These are phyloP conservation scores for Dicrurus megarhynchus DNA, from an alignment of 2,113 vertebrate species.

Conservation along the genomic window DNA sequence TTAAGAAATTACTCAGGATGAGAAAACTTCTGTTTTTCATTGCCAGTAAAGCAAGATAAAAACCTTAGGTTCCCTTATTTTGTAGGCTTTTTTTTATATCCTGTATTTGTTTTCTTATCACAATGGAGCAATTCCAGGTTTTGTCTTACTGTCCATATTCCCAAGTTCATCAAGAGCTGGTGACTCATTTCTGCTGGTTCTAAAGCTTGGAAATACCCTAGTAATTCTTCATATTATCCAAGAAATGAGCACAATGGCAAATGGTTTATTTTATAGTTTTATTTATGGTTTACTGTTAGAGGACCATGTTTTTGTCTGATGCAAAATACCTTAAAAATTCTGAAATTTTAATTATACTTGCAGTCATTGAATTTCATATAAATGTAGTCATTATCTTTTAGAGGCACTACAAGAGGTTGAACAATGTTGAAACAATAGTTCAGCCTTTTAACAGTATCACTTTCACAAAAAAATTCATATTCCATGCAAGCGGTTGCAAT, in stretches of 20 bases:
- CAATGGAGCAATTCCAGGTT: not conserved
- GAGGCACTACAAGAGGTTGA: not conserved
- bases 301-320: not conserved
- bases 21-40: not conserved
- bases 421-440: not conserved
- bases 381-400: not conserved
- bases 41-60: not conserved
- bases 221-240: not conserved
- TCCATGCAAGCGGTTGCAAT: not conserved
- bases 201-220: not conserved
- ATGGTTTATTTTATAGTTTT: not conserved
- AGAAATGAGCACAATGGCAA: not conserved
- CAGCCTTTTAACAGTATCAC: not conserved
- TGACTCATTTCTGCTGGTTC: not conserved
- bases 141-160: not conserved
- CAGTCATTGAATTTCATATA: not conserved
- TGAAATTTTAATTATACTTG: not conserved
- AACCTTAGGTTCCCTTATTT: not conserved
- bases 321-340: not conserved
- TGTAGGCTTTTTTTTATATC: not conserved
- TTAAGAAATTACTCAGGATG: not conserved
- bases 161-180: not conserved
- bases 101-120: not conserved
- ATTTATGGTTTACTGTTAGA: not conserved
- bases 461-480: not conserved